Evolutionary conservation across 2,797 vertebrate genomes (phyloP), one percentile per base, ranked within the genome.

Genomic region (Acanthurus leucopareius): DNA sequence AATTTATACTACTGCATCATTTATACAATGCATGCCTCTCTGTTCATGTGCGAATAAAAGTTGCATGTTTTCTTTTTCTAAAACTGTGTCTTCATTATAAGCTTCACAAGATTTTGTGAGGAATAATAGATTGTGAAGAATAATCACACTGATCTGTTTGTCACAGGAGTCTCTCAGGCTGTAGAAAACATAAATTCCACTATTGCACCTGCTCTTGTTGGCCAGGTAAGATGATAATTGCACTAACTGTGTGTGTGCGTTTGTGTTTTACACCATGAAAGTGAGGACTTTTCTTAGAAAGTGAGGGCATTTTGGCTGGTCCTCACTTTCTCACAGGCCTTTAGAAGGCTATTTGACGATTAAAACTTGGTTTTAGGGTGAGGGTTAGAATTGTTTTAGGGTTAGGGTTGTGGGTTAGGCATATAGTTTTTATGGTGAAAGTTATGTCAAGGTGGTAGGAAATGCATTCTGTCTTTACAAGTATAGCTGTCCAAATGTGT

Each of bases 111-210:
- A 32, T 48, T 73, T 74, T 0, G 32, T 3, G 32, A 32, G 32
- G 32, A 32, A 32, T 32, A 32, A 32, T 32, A 3, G 32, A 32
- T 58, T 62, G 15, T 19, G 4, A 49, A 65, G 0, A 72, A 28
- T 58, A 10, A 70, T 73, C 4, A n/a, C 16, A 9, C 28, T 72
- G 0, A 49, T 81, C 11, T 87, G n/a, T 82, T 40, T 52, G 8
- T 78, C 28, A 20, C 93, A 99, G 98, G 98, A 94, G 97, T 99
- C 80, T 96, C 95, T 88, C 95, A 97, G 95, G 98, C 98, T 92
- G 97, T 99, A 89, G 96, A 96, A 83, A 94, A 99, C 94, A 95
- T 99, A 88, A 99, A 99, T 95, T 96, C 97, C 91, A 94, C 92
- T 70, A 96, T 99, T 95, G 97, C 95, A 61, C 97, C 97, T 88